These are phyloP conservation scores for Cartodere bifasciata DNA, from an alignment of 2,888 invertebrate genomes.

Conservation along the genomic window DNA sequence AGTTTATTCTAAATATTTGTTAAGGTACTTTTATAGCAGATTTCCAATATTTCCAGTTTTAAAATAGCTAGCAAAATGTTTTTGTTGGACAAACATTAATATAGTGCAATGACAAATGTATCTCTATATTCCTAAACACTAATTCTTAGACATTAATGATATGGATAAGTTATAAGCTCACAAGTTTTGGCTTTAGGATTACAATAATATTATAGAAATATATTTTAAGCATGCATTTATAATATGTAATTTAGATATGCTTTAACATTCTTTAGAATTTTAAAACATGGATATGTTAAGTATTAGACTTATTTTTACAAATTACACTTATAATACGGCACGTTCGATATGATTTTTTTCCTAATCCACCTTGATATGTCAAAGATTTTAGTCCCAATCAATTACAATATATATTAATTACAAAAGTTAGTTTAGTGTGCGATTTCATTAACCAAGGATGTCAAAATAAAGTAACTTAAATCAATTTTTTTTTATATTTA, in stretches of 20 bases:
- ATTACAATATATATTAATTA: too few relatives aligned
- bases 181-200: conserved; percentile 16
- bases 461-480: conserved; percentile 11
- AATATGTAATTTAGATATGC: too few relatives aligned
- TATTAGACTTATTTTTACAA: too few relatives aligned
- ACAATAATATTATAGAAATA: neutral
- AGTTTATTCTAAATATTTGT: conserved; percentile 18
- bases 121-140: conserved; percentile 11
- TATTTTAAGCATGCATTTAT: conserved; percentile 21
- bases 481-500: conserved; percentile 9
- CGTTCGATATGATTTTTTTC: conserved; percentile 25
- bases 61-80: conserved; percentile 8
- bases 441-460: conserved; percentile 13
- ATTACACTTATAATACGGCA: conserved; percentile 26
- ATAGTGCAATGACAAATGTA: conserved; percentile 28
- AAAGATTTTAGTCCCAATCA: conserved; percentile 25
- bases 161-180: conserved; percentile 30
- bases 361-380: conserved; percentile 29
- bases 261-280: too few relatives aligned
- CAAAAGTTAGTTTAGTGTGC: conserved; percentile 19
- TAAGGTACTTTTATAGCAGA: conserved; percentile 31
- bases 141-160: conserved; percentile 22
- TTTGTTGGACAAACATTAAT: conserved; percentile 18
- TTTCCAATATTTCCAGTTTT: conserved; percentile 10
- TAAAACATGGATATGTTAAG: too few relatives aligned